These are phyloP conservation scores for Drosophila cognata DNA, from an alignment of 2,888 invertebrate genomes.

Conservation along the genomic window DNA sequence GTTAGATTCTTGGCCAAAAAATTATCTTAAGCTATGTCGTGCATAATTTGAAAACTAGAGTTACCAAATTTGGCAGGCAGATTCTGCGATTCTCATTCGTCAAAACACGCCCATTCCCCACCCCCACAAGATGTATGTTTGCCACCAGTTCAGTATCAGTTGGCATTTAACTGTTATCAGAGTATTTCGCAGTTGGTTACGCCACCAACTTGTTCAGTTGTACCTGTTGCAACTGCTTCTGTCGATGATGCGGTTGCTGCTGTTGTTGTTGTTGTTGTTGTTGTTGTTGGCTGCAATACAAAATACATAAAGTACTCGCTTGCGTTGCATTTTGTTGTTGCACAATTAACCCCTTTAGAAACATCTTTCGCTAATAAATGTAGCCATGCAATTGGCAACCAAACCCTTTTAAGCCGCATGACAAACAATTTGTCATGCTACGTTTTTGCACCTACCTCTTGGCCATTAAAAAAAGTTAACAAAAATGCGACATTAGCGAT, in stretches of 20 bases:
- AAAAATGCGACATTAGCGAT: not conserved
- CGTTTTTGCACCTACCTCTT: conserved; percentile 19
- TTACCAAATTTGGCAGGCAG: not conserved
- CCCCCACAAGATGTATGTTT: not conserved
- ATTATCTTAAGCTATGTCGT: not conserved
- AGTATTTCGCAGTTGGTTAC: not conserved
- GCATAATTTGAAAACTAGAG: not conserved
- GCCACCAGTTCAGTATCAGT: not conserved
- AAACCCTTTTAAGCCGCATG: conserved; percentile 51
- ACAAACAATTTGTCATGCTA: conserved; percentile 52
- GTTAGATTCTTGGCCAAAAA: not conserved
- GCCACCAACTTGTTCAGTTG: not conserved
- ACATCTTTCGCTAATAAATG: conserved; percentile 65
- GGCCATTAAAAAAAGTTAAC: too few species aligned
- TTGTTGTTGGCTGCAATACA: conserved; percentile 49
- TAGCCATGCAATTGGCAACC: conserved; percentile 25
- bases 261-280: conserved; percentile 36
- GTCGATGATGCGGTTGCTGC: conserved; percentile 37
- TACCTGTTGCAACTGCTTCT: conserved; percentile 30
- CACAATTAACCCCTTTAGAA: conserved; percentile 74
- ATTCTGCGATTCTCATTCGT: not conserved
- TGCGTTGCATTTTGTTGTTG: conserved; percentile 68
- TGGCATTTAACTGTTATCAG: not conserved
- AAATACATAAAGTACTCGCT: conserved; percentile 50
- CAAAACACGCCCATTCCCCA: not conserved